Conservation (phyloP, 1,140 invertebrate genomes). For the Vanessa tameamea region DNA sequence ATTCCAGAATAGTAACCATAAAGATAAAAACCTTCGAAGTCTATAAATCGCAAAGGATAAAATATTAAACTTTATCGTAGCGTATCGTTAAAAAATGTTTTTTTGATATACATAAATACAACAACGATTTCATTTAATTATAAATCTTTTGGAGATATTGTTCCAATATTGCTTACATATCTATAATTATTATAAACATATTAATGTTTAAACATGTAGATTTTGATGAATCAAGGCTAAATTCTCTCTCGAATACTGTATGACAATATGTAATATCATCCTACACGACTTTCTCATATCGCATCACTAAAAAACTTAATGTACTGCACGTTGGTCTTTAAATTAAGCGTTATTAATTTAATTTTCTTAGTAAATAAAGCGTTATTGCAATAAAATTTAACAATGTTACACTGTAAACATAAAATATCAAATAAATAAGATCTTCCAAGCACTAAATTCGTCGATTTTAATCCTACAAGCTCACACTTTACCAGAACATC, state of each 20-base stretch:
- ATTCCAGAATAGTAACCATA: conserved; percentile 1
- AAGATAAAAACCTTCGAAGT: background rate
- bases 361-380: background rate
- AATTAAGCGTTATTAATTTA: conserved; percentile 2
- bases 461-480: conserved; percentile 70
- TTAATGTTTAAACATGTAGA: conserved; percentile 29
- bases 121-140: background rate
- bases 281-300: conserved; percentile 13
- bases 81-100: background rate
- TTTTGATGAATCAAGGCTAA: conserved; percentile 30
- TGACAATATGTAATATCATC: conserved; percentile 3
- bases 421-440: conserved; percentile 17
- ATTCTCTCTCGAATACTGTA: conserved; percentile 38
- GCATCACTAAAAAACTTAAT: conserved; percentile 16
- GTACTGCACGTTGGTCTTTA: conserved; percentile 25
- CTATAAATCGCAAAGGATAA: conserved; percentile 1
- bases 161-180: conserved; percentile 65
- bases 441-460: conserved; percentile 58
- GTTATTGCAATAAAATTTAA: background rate
- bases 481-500: conserved; percentile 66
- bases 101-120: background rate
- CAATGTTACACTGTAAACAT: conserved; percentile 15
- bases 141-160: conserved; percentile 36
- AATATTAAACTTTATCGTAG: background rate
- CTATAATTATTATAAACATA: conserved; percentile 48